Base-by-base conservation (phyloP, 2,113 vertebrate genomes). In the Triplophysa siluroides region DNA sequence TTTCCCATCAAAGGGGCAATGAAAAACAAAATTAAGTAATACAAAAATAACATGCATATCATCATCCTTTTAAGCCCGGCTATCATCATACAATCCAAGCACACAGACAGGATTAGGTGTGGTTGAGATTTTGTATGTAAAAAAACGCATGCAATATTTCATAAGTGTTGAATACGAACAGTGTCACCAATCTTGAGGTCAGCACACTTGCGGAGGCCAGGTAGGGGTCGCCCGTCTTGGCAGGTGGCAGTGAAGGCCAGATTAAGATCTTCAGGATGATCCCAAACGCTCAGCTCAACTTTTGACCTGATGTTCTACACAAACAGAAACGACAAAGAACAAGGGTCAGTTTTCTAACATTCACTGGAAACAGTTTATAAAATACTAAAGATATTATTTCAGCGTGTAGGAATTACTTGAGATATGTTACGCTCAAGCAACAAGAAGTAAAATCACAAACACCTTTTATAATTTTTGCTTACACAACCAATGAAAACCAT, bases 151-250 rank as follows among this genome's bases (percentile, higher is more conserved):
- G 12, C 1, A 21, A 50, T 2, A 68, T 21, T 14, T 79, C 5
- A 45, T 33, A 0, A 78, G 13, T 9, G n/a, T 63, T 62, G 38
- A 43, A 8, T 18, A 93, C 97, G 96, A 85, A 99, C 98, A 0
- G 96, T 99, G 88, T 99, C 98, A 80, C 98, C 97, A 1, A 98
- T 98, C 90, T 95, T 98, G 84, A 99, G 89, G 85, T 95, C 97
- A 1, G 92, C 94, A 68, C 98, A 99, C 78, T 97, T 99, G 89
- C 93, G 94, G 87, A 96, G 91, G 43, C 95, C 96, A 0, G 95
- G 93, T 69, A 96, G 94, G 3, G 95, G 93, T 13, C 92, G 38
- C 0, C 97, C 97, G 0, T 99, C 97, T 84, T 99, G 97, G 85
- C 98, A 99, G 0, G 95, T 98, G 47, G 97, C 97, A 9, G 94